Percentiles rank a stretch among this genome's conserved stretches.
These are phyloP conservation scores for Meandrina meandrites DNA, from an alignment of 92 coral and sea anemone genomes.

Conservation along the genomic window DNA sequence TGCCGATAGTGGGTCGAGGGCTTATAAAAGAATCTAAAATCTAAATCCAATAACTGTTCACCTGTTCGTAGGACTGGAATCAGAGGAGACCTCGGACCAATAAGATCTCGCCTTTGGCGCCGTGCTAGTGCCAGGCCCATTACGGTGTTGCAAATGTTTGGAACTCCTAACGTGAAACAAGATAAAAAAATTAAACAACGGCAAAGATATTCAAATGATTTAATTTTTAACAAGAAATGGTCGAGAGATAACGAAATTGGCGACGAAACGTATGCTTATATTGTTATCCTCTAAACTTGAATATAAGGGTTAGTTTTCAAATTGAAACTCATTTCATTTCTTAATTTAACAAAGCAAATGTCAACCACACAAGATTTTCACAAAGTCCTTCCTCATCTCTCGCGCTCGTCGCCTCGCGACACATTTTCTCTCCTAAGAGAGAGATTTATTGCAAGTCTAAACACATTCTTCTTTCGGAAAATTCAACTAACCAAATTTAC, in stretches of 20 bases:
- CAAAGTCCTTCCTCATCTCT: too few relatives aligned
- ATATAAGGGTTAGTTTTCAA: too few relatives aligned
- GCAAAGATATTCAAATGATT: neutral
- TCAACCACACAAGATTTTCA: too few relatives aligned
- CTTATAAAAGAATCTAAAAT: too few relatives aligned
- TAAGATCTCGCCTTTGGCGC: neutral
- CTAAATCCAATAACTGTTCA: neutral
- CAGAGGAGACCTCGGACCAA: slow-evolving; percentile 19
- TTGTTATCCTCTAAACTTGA: too few relatives aligned
- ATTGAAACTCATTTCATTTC: too few relatives aligned
- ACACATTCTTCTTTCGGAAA: too few relatives aligned
- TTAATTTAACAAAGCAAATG: too few relatives aligned
- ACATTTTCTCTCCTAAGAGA: too few relatives aligned
- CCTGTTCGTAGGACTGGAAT: neutral
- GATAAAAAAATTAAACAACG: neutral
- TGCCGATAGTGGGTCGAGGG: neutral
- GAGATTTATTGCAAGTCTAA: too few relatives aligned
- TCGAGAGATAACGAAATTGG: neutral
- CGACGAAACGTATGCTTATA: neutral
- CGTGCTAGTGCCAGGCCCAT: slow-evolving; percentile 1
- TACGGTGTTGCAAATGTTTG: neutral
- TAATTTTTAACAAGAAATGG: neutral
- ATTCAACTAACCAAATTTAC: too few relatives aligned
- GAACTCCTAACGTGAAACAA: neutral
- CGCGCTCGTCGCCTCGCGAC: too few relatives aligned